Percentiles rank a stretch among this genome's conserved stretches.
Evolutionary conservation across 2,888 invertebrate species (phyloP).

Genomic region (Drosophila macrothrix): DNA sequence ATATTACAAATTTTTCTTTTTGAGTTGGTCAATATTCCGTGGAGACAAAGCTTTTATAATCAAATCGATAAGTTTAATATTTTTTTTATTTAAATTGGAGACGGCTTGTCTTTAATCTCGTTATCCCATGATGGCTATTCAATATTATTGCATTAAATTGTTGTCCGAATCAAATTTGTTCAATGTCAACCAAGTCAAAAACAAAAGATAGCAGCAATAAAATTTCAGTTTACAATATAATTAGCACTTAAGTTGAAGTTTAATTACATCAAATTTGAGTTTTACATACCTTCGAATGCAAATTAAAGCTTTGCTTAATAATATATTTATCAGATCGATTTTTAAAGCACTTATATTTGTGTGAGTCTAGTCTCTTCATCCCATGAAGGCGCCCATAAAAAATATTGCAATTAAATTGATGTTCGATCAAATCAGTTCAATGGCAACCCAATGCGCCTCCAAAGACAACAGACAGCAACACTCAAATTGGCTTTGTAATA

Average conservation of each 20-base stretch:
- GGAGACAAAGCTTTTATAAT: background rate
- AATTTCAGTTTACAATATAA: background rate
- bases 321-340: background rate
- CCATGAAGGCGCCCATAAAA: conserved; percentile 44
- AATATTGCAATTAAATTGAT: conserved; percentile 71
- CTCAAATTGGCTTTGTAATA: conserved; percentile 74
- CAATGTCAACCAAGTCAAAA: background rate
- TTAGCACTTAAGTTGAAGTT: background rate
- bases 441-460: conserved; percentile 36
- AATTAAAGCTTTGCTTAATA: background rate
- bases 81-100: background rate
- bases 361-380: background rate
- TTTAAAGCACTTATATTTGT: background rate
- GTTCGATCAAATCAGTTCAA: conserved; percentile 74
- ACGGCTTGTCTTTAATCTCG: background rate
- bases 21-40: background rate
- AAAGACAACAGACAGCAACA: conserved; percentile 30
- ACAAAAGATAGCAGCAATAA: background rate
- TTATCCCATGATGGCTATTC: background rate
- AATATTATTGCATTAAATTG: background rate
- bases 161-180: background rate
- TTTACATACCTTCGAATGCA: background rate
- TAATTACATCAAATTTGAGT: background rate
- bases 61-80: background rate
- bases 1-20: background rate